A percentile compares a stretch with the other conserved stretches of the same genome.
Conservation (phyloP, 1,140 invertebrate species). For the Macrotrachela quadricornifera region DNA sequence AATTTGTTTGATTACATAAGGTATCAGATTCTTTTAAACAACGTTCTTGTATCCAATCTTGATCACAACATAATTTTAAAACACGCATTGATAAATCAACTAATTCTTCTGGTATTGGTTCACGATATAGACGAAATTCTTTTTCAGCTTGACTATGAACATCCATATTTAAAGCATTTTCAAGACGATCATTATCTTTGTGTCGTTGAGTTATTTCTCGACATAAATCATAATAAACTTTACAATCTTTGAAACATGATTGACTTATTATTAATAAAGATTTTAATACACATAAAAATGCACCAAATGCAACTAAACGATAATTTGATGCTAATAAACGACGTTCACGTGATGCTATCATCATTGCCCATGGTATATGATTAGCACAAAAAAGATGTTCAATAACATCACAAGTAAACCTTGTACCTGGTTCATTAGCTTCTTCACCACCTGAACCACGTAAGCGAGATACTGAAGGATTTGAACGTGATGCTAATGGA, state of each 20-base stretch:
- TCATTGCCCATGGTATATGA: conserved; percentile 17
- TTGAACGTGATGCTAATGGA: conserved; percentile 23
- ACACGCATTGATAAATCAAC: conserved; percentile 71
- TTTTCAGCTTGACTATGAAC: not conserved
- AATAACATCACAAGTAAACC: conserved; percentile 72
- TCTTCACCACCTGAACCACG: conserved; percentile 34
- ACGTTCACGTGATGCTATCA: conserved; percentile 73
- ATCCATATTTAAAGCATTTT: not conserved
- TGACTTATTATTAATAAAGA: conserved; percentile 15
- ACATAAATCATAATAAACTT: conserved; percentile 28
- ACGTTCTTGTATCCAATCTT: conserved; percentile 82
- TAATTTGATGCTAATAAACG: conserved; percentile 75
- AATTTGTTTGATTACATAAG: conserved; percentile 66
- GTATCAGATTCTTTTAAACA: conserved; percentile 71
- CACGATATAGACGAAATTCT: not conserved
- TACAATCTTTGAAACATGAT: conserved; percentile 27
- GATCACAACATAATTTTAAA: conserved; percentile 70
- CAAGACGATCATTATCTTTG: conserved; percentile 29
- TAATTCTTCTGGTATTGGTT: conserved; percentile 31
- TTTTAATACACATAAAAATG: conserved; percentile 77
- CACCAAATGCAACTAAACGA: conserved; percentile 64
- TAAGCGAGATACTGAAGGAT: conserved; percentile 2
- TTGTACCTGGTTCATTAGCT: conserved; percentile 65
- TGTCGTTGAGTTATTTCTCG: conserved; percentile 20
- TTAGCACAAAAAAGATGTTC: conserved; percentile 51